phyloP scores from a whole-genome alignment of 2,113 vertebrate genomes.

The Dunckerocampus dactyliophorus region DNA sequence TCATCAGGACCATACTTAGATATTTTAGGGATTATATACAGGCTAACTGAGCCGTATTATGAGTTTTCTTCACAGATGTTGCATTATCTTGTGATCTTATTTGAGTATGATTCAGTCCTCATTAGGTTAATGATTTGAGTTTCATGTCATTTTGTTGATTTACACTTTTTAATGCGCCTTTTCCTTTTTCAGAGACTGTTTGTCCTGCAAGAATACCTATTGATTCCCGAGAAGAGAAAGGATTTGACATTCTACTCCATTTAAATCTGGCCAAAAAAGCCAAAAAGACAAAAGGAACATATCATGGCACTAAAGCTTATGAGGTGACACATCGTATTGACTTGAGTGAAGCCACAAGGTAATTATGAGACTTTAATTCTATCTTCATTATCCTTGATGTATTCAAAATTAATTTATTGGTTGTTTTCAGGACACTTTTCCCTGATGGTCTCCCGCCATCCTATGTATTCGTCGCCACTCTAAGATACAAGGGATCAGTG shows the following conservation, averaged over 20 bases:
- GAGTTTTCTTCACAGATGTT: too few species aligned
- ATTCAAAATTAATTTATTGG: constrained; percentile 8
- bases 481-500: constrained; percentile 85
- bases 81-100: too few species aligned
- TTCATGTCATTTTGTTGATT: too few species aligned
- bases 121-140: too few species aligned
- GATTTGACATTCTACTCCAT: constrained; percentile 91
- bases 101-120: too few species aligned
- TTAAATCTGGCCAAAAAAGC: constrained; percentile 89
- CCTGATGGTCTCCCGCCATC: constrained; percentile 96
- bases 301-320: constrained; percentile 83
- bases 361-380: constrained; percentile 19
- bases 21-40: too few species aligned
- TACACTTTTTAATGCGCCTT: not conserved
- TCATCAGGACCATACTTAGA: too few species aligned
- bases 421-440: constrained; percentile 79
- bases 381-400: constrained; percentile 4
- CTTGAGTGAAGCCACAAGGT: constrained; percentile 89
- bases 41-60: too few species aligned
- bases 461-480: constrained; percentile 92
- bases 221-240: constrained; percentile 90
- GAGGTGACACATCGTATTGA: constrained; percentile 84
- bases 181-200: constrained; percentile 82
- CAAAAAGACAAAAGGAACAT: constrained; percentile 83
- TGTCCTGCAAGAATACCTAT: constrained; percentile 88